Conservation (phyloP, 2,797 vertebrate species). For the Smutsia temminckii region DNA sequence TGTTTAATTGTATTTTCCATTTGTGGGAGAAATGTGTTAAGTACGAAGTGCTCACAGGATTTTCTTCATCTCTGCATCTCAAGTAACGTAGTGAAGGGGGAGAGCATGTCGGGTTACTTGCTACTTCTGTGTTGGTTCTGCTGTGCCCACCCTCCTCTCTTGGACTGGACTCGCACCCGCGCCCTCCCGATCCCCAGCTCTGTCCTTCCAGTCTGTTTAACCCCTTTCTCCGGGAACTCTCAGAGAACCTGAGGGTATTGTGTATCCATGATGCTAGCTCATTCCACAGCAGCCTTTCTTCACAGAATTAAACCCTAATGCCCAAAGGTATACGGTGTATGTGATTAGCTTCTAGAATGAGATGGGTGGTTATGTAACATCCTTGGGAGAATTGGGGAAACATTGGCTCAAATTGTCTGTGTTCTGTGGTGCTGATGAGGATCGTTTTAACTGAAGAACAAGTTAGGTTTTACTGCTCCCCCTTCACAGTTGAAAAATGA, state of each 20-base stretch:
- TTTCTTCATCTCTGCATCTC: neutral
- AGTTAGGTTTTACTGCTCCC: neutral
- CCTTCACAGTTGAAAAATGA: neutral
- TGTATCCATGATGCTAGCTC: neutral
- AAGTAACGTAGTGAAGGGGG: neutral
- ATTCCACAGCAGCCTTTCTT: neutral
- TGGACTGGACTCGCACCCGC: neutral
- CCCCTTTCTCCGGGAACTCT: neutral
- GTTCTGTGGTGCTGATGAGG: neutral
- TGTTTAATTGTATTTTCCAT: conserved; percentile 9
- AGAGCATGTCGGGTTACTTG: neutral
- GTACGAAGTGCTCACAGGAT: neutral
- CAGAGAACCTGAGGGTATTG: neutral
- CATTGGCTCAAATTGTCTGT: neutral
- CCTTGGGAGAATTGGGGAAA: neutral
- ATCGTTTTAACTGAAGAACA: neutral
- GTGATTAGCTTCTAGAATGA: neutral
- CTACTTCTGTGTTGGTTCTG: neutral
- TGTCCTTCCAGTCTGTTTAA: neutral
- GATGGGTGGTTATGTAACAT: neutral
- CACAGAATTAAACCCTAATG: neutral
- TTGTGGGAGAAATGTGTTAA: neutral
- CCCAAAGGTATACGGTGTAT: neutral
- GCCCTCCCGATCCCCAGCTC: neutral
- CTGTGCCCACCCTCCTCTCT: neutral